Evolutionary conservation across 2,797 vertebrate species (phyloP), one percentile per base, ranked within the genome.

Genomic region (Petrocephalus schoutedeni): DNA sequence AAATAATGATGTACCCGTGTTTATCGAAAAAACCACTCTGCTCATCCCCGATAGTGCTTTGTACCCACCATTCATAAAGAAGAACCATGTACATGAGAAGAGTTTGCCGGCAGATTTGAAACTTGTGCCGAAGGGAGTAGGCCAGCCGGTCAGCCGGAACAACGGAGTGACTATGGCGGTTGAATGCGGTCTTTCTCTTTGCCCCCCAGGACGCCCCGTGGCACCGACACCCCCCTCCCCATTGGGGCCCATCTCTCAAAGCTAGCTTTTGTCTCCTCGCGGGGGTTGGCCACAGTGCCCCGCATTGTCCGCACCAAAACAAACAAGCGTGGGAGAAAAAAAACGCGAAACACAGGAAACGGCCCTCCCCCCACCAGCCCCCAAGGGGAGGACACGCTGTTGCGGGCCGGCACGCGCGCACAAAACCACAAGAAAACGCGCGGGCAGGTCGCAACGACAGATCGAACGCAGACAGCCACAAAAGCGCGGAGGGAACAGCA

Each of bases 241-340:
- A 91, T 91, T 91, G 88, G 89, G 88, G 90, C 90, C 90, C 88
- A 89, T 49, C 36, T 82, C 91, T 95, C 92, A 95, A 95, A 94
- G 94, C 89, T 90, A 91, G 88, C 93, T 92, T 95, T 95, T 95
- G 94, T 95, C 92, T 94, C 92, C 91, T 91, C n/a, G 16, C 67
- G 91, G 49, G 90, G 93, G 67, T 1, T 45, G 71, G 82, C 91
- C 90, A 92, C 93, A 95, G 90, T 94, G 93, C 87, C 91, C 90
- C 89, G 80, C 91, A 94, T 93, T 95, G 94, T 95, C 92, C 74
- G 23, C 88, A 87, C 92, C 93, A 95, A 95, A 94, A 94, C 93
- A 95, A 95, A 95, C 90, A 71, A 95, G 95, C 93, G 94, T 90
- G 80, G 80, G 80, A 83, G 49, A 59, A 82, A 93, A 85, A 93